Percentiles rank a stretch among this genome's conserved stretches.
These are phyloP conservation scores for Diprion similis DNA, from an alignment of 1,140 invertebrate genomes.

Conservation along the genomic window DNA sequence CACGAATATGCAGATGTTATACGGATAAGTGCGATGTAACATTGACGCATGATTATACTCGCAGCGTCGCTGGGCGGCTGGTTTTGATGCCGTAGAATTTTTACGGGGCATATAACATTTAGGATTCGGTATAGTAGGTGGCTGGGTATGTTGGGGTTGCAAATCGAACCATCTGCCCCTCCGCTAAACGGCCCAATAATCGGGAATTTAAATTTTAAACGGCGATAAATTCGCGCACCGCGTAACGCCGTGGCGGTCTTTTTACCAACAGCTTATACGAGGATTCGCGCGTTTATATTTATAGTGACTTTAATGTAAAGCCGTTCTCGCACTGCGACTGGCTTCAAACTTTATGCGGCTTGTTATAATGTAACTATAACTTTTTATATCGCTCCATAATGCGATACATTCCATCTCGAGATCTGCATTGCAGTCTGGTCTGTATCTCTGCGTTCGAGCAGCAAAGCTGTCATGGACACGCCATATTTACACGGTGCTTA, in stretches of 20 bases:
- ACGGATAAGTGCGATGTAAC: too few species aligned
- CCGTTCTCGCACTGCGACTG: constrained; percentile 35
- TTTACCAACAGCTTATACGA: constrained; percentile 19
- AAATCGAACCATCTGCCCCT: constrained; percentile 23
- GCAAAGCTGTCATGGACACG: too few species aligned
- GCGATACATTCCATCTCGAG: constrained; percentile 34
- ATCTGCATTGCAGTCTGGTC: background rate
- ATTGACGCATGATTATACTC: too few species aligned
- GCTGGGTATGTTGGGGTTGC: background rate
- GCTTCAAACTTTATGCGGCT: constrained; percentile 36
- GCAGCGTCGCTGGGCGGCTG: too few species aligned
- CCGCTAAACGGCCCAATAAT: constrained; percentile 38
- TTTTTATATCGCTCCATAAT: constrained; percentile 51
- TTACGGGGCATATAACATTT: background rate
- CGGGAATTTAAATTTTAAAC: constrained; percentile 36
- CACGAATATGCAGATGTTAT: too few species aligned
- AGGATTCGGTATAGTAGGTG: background rate
- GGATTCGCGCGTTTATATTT: constrained; percentile 41
- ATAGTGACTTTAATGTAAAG: constrained; percentile 40
- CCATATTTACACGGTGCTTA: too few species aligned
- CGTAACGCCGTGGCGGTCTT: constrained; percentile 29
- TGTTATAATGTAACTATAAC: constrained; percentile 58
- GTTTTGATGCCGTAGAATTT: background rate
- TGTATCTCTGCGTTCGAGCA: too few species aligned
- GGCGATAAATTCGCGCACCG: constrained; percentile 27